Conservation (phyloP, 2,888 invertebrate species). For the Hirtodrosophila confusa region DNA sequence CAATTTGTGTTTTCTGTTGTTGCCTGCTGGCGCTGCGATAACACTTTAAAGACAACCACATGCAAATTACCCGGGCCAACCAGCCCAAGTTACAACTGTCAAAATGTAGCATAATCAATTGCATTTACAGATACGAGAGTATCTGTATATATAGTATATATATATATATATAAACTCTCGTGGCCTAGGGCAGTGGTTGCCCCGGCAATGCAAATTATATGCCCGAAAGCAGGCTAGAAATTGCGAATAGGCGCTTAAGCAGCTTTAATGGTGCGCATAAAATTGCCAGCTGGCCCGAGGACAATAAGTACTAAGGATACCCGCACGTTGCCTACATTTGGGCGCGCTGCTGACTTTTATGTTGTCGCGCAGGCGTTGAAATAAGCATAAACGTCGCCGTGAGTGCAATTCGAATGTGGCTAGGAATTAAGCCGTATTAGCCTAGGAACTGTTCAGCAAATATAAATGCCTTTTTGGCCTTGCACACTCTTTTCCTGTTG, state of each 20-base stretch:
- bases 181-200: constrained; percentile 39
- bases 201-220: constrained; percentile 48
- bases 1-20: constrained; percentile 54
- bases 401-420: constrained; percentile 58
- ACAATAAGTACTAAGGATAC: constrained; percentile 35
- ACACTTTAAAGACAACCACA: constrained; percentile 41
- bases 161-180: constrained; percentile 8
- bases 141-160: constrained; percentile 4
- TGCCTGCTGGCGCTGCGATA: constrained; percentile 56
- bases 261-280: constrained; percentile 71
- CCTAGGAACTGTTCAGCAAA: constrained; percentile 4
- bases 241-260: constrained; percentile 63
- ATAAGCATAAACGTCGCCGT: constrained; percentile 38
- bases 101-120: constrained; percentile 50
- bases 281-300: constrained; percentile 49
- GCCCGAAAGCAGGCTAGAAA: constrained; percentile 20
- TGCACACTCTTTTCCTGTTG: not conserved
- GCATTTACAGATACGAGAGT: constrained; percentile 30
- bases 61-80: constrained; percentile 31
- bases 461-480: constrained; percentile 19
- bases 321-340: constrained; percentile 62
- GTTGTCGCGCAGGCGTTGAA: constrained; percentile 23
- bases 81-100: constrained; percentile 17
- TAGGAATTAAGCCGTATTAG: constrained; percentile 57
- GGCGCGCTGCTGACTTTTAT: constrained; percentile 37